These are phyloP conservation scores for Pseudopipra pipra DNA, from an alignment of 2,113 vertebrate genomes.

Conservation along the genomic window DNA sequence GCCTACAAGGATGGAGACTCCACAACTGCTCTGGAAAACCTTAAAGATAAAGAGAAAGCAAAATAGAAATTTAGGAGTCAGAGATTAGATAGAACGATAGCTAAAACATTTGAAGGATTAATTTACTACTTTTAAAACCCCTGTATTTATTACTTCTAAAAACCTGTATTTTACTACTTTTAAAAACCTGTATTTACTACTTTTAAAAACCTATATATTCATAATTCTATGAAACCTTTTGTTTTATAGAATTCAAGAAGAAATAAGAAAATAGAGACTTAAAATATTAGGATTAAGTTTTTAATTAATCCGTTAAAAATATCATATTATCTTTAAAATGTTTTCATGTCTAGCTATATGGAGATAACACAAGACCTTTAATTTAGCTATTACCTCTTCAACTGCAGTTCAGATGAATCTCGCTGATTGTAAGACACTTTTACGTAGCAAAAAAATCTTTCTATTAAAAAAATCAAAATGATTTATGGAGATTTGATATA, in stretches of 20 bases:
- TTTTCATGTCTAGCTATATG: background rate
- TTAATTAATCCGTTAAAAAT: background rate
- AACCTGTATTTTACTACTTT: background rate
- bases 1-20: background rate
- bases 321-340: background rate
- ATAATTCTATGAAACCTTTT: background rate
- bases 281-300: background rate
- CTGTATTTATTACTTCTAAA: background rate
- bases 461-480: background rate
- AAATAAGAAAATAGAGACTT: background rate
- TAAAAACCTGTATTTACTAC: background rate
- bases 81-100: background rate
- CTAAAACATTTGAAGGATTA: background rate
- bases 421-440: fast-evolving
- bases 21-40: background rate
- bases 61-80: background rate
- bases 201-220: background rate
- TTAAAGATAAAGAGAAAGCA: background rate
- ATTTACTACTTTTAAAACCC: background rate
- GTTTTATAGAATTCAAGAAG: background rate
- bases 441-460: background rate
- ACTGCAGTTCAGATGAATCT: background rate
- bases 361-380: background rate
- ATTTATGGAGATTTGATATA: background rate
- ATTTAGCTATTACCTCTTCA: background rate